These are phyloP conservation scores for Macrophya annulata DNA, from an alignment of 2,888 invertebrate species.

Conservation along the genomic window DNA sequence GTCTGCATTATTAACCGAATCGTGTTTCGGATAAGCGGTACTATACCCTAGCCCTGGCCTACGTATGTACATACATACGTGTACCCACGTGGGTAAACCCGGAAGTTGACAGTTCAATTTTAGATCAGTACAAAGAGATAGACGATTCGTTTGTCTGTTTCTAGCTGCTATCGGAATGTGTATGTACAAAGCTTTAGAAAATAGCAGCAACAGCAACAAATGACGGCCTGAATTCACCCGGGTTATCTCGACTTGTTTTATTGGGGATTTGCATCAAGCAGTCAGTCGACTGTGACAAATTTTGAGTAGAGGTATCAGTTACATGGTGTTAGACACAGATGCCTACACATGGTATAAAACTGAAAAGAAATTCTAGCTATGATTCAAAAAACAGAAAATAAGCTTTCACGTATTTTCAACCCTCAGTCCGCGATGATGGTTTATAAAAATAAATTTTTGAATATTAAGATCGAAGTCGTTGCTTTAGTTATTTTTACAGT, in stretches of 20 bases:
- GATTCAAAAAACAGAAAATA: background rate
- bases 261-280: slow-evolving; percentile 47
- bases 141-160: slow-evolving; percentile 24
- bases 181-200: slow-evolving; percentile 37
- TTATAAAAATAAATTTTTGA: slow-evolving; percentile 4
- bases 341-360: background rate
- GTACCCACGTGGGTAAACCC: background rate
- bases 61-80: background rate
- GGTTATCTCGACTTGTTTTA: slow-evolving; percentile 45
- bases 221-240: slow-evolving; percentile 17
- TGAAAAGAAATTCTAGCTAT: background rate
- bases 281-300: slow-evolving; percentile 42
- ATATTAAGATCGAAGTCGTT: background rate
- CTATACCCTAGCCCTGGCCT: background rate
- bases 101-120: slow-evolving; percentile 57
- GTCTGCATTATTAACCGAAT: slow-evolving; percentile 42
- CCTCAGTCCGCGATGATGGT: background rate
- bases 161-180: slow-evolving; percentile 11
- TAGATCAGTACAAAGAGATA: slow-evolving; percentile 50
- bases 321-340: slow-evolving; percentile 1
- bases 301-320: slow-evolving; percentile 34
- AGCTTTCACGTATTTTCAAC: background rate
- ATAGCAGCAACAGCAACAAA: slow-evolving; percentile 12
- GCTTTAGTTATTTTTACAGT: background rate
- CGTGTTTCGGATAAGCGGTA: slow-evolving; percentile 23